Conservation (phyloP, 2,888 invertebrate genomes). For the Acanthosepion esculentum region DNA sequence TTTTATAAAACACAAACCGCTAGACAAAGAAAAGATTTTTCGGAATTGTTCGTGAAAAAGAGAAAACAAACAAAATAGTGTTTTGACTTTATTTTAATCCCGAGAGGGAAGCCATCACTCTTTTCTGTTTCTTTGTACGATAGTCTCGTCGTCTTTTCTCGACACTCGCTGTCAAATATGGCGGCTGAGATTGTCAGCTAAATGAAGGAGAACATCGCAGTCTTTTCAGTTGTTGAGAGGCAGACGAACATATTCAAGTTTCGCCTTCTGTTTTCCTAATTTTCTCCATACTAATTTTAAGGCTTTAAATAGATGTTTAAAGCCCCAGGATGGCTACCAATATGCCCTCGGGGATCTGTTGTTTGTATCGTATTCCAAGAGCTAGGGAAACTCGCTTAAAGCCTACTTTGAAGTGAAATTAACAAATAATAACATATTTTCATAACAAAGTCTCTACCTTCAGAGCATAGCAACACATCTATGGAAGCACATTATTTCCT, state of each 20-base stretch:
- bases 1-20: neutral
- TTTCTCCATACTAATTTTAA: neutral
- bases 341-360: neutral
- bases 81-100: slow-evolving; percentile 6
- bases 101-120: neutral
- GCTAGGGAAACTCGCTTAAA: neutral
- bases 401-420: neutral
- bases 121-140: neutral
- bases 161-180: neutral
- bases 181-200: neutral
- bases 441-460: neutral
- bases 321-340: neutral
- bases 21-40: no score
- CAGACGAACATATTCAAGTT: neutral
- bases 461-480: neutral
- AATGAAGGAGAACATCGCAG: neutral
- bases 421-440: slow-evolving; percentile 10
- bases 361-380: neutral
- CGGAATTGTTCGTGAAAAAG: neutral
- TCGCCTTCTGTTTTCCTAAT: neutral
- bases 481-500: neutral
- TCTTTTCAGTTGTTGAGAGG: neutral
- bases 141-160: neutral
- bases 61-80: neutral
- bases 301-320: neutral